Conservation (phyloP, 2,888 invertebrate genomes). For the Machimus atricapillus region DNA sequence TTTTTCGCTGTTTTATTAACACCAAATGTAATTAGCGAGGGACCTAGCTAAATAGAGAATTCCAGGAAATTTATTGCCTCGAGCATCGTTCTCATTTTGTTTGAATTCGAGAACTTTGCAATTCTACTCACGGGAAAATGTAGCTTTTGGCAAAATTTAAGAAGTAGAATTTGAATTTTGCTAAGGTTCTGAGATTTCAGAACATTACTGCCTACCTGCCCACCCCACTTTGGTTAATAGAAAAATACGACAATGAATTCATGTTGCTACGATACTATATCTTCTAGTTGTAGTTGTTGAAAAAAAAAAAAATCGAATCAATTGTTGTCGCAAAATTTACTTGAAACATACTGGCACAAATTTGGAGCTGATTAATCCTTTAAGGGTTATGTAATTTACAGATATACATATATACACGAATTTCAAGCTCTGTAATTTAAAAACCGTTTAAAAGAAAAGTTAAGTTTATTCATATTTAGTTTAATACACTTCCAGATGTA, state of each 20-base stretch:
- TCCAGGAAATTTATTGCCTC: not conserved
- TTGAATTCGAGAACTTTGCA: not conserved
- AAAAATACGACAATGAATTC: not conserved
- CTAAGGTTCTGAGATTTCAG: not conserved
- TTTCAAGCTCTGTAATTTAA: too few species aligned
- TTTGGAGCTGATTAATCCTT: not conserved
- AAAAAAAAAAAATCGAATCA: not conserved
- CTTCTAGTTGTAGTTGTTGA: not conserved
- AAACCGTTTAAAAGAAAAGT: too few species aligned
- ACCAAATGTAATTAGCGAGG: not conserved
- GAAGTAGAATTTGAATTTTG: not conserved
- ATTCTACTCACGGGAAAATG: not conserved
- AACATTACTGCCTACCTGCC: not conserved
- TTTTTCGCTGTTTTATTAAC: not conserved
- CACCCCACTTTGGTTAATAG: not conserved
- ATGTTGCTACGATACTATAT: not conserved
- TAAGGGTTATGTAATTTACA: not conserved
- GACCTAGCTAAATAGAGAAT: not conserved
- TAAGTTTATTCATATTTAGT: too few species aligned
- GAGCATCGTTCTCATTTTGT: not conserved
- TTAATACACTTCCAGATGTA: too few species aligned
- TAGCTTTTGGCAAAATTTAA: not conserved
- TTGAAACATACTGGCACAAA: not conserved
- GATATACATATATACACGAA: too few species aligned
- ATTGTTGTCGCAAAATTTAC: not conserved